These are phyloP conservation scores for Brachyalestes nurse DNA, from an alignment of 2,797 vertebrate genomes.

Conservation along the genomic window DNA sequence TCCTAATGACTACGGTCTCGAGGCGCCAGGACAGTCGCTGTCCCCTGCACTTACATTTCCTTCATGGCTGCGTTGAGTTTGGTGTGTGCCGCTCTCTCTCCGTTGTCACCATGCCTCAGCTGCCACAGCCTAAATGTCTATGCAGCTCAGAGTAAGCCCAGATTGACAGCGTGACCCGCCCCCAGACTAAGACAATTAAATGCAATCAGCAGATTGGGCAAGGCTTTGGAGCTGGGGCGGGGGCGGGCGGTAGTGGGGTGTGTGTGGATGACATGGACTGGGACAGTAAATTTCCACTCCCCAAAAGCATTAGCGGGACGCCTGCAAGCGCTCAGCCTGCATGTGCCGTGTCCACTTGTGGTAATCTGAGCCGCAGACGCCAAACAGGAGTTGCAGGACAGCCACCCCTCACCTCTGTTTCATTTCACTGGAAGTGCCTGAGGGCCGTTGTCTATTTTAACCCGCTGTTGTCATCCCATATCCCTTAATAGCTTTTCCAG, in stretches of 20 bases:
- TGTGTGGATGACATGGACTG: slow-evolving; percentile 39
- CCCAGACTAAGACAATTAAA: slow-evolving; percentile 67
- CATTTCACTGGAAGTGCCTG: slow-evolving; percentile 39
- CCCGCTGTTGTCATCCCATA: slow-evolving; percentile 48
- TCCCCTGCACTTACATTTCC: slow-evolving; percentile 62
- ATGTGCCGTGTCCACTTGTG: slow-evolving; percentile 44
- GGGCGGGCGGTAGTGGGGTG: background rate
- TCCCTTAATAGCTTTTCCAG: slow-evolving; percentile 53
- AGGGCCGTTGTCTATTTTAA: slow-evolving; percentile 43
- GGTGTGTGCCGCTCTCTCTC: slow-evolving; percentile 48
- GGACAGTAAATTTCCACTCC: slow-evolving; percentile 69
- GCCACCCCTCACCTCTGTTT: slow-evolving; percentile 39
- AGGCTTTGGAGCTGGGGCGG: slow-evolving; percentile 34
- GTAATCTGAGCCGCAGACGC: slow-evolving; percentile 51
- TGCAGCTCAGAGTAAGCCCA: slow-evolving; percentile 55
- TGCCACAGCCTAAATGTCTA: slow-evolving; percentile 45
- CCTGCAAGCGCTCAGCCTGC: slow-evolving; percentile 40
- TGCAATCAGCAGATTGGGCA: slow-evolving; percentile 64
- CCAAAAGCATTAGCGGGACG: slow-evolving; percentile 34
- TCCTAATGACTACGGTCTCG: background rate
- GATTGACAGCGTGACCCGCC: slow-evolving; percentile 53
- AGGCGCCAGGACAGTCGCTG: background rate
- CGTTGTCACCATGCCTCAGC: slow-evolving; percentile 60
- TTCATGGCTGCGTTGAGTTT: slow-evolving; percentile 55
- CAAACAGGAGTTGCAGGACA: slow-evolving; percentile 37